Evolutionary conservation across 2,113 vertebrate genomes (phyloP), one percentile per base, ranked within the genome.

Genomic region (Chaetodon auriga): DNA sequence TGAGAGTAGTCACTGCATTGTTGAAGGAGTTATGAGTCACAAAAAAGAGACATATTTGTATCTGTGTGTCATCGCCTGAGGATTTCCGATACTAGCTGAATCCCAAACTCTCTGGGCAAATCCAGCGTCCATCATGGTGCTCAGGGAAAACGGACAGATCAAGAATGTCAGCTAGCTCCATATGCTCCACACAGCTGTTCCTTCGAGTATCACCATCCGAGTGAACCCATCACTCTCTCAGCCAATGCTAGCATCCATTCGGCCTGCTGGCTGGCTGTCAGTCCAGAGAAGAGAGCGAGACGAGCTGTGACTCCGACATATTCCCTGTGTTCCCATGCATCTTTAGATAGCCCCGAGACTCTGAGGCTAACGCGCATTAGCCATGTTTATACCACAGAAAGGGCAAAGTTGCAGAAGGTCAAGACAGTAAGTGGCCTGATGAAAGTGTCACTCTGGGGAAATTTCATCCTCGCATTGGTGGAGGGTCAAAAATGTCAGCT

Each of bases 131-230:
- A 93, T 96, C 95, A 95, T 88, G 92, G 94, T 95, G 93, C 95
- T 96, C 95, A 94, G 95, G 93, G 92, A 95, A 95, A 90, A 83
- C 80, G 87, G 82, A 90, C 88, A 62, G 89, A 94, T 94, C 82
- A 21, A 66, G 90, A 88, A 85, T 91, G 89, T 89, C 92, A 95
- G 94, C 87, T 78, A 92, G 89, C 86, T 90, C 95, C 95, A 92
- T 96, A 96, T 96, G 95, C 93, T 94, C 94, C 46, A 77, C 92
- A 88, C 96, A 96, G 96, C 96, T 96, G 95, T 95, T 96, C 19
- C n/a, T 77, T 64, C 65, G 25, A 66, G 35, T 76, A 68, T 51
- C 75, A 60, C 25, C 66, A 25, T 36, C 72, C 68, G 8, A 4
- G 12, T 62, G 41, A 68, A 79, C 64, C 69, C 51, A 9, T 65